Evolutionary conservation across 2,888 invertebrate species (phyloP), one percentile per base, ranked within the genome.

Genomic region (Brachyptera risi): DNA sequence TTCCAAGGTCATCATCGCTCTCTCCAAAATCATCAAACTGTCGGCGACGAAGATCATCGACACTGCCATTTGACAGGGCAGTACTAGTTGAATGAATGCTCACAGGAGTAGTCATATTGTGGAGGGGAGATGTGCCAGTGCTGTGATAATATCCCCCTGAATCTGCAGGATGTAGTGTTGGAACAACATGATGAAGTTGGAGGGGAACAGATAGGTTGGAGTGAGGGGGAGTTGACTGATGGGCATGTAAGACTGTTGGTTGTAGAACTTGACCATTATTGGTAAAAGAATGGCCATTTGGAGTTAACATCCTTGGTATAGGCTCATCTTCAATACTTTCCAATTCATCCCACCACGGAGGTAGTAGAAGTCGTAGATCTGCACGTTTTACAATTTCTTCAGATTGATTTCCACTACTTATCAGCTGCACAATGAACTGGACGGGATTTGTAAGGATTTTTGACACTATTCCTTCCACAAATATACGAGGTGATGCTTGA

Each of bases 331-430:
- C 78, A 0, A 82, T 78, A 69, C 88, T 89, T 70, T 89, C 92
- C 62, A 97, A 75, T 76, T 98, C 97, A 71, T 97, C 98, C 78
- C 90, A 92, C 97, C 98, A 98, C 0, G 97, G 98, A 15, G 96
- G 95, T 72, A 90, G 85, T 67, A 96, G 79, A 24, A 98, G 81
- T 23, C 98, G 83, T 63, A 98, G 79, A 74, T 96, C 94, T 3
- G 96, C 93, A 37, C 97, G 82, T 71, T 92, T 89, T 65, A 95
- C 92, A 70, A 88, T 84, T 67, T 84, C 82, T 71, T 79, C 76
- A 60, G 75, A 79, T 65, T 74, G 73, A 59, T 76, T 75, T 67
- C 77, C 78, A 42, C 78, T 77, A 61, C 78, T 74, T 62, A 79
- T 75, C 66, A 83, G 73, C 71, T 82, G 82, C 31, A 90, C 86